These are phyloP conservation scores for Colius striatus DNA, from an alignment of 2,113 vertebrate species.

Conservation along the genomic window DNA sequence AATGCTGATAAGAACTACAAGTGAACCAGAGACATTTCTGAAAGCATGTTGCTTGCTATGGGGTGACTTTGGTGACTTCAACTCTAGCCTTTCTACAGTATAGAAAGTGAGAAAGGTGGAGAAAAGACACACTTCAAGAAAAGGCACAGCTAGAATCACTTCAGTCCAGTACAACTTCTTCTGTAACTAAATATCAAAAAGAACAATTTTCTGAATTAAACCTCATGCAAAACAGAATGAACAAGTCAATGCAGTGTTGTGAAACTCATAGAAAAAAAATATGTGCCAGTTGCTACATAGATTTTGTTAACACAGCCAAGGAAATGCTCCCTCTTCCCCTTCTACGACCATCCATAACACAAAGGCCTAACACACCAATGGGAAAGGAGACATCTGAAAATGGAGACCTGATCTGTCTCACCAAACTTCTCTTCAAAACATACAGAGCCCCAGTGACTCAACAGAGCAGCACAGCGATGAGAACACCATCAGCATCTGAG, in stretches of 20 bases:
- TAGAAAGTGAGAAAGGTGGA: not conserved
- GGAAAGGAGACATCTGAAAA: not conserved
- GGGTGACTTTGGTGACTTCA: not conserved
- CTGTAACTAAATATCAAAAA: not conserved
- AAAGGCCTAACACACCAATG: not conserved
- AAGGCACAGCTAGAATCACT: not conserved
- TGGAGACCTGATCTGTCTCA: not conserved
- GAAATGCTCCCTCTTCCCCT: not conserved
- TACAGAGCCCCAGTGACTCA: rapidly evolving
- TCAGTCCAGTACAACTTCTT: not conserved
- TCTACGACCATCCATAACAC: not conserved
- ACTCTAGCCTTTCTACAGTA: not conserved
- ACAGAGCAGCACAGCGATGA: not conserved
- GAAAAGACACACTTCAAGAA: not conserved
- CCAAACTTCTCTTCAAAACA: not conserved
- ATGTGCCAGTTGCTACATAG: rapidly evolving
- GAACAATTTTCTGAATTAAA: not conserved
- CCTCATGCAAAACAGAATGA: too few species aligned
- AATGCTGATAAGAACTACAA: not conserved
- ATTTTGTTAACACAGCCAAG: not conserved
- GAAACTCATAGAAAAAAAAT: not conserved
- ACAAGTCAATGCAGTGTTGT: not conserved
- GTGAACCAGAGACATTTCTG: not conserved
- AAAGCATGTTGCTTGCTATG: not conserved
- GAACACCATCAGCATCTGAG: not conserved